Evolutionary conservation across 1,140 invertebrate genomes (phyloP), one percentile per base, ranked within the genome.

Genomic region (Diorhabda carinulata): DNA sequence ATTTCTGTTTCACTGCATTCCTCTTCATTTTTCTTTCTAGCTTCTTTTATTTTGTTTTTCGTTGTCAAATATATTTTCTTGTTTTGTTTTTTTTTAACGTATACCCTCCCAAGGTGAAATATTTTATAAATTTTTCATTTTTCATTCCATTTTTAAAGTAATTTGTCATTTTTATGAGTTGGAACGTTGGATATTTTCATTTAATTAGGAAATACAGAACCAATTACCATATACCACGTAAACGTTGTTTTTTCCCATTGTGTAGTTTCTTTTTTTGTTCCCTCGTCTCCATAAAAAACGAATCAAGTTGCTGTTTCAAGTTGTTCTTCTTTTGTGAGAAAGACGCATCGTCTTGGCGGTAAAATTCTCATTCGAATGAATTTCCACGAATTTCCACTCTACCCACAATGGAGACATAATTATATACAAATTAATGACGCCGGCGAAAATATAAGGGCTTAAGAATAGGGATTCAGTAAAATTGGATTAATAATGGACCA

Each of bases 381-480:
- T 62, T 43, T 62, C 61, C 61, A 62, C 43, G 61, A 64, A 64
- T 45, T 64, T 64, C 8, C 63, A 45, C 63, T 42, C 47, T 52
- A 25, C n/a, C 5, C 63, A 64, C 63, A 64, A 64, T 64, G 63
- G 63, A 57, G 10, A 64, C 63, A 64, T 64, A 64, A 64, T 64
- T 64, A 64, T 64, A 64, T 64, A 64, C 63, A 64, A 64, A 64
- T 64, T 64, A 64, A 64, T 56, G 63, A 64, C 63, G 58, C 41
- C 58, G 58, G 63, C 25, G 63, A 57, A 64, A 64, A 42, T 40
- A 57, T 25, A 43, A 57, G 63, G 63, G 63, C 40, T 52, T 57
- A 57, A 57, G 44, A 64, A 57, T 56, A 40, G 45, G 61, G 63
- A 25, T 64, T 57, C 63, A 44, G 63, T 47, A 47, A 64, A 42